A percentile compares a stretch with the other conserved stretches of the same genome.
phyloP scores from a whole-genome alignment of 2,113 vertebrate genomes.

The Pseudopipra pipra region DNA sequence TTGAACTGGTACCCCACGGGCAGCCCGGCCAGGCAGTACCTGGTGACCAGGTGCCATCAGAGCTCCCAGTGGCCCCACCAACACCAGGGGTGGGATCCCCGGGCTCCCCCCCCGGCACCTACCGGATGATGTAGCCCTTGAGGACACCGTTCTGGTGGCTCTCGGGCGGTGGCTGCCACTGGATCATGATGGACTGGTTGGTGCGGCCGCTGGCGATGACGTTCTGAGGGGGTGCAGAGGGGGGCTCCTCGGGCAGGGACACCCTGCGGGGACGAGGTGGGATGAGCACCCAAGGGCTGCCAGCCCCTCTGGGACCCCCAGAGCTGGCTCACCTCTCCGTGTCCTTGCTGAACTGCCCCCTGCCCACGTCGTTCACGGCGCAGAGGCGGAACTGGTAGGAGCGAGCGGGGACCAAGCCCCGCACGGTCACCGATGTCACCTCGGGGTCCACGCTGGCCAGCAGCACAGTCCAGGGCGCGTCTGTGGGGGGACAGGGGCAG shows the following conservation, averaged over 20 bases:
- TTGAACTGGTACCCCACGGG: slow-evolving; percentile 98
- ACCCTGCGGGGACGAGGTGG: slow-evolving; percentile 68
- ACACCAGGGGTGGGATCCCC: accelerated
- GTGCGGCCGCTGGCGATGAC: slow-evolving; percentile 95
- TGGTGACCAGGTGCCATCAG: background rate
- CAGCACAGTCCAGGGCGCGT: slow-evolving; percentile 91
- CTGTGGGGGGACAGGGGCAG: slow-evolving; percentile 44
- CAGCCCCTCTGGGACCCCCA: accelerated
- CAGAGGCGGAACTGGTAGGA: slow-evolving; percentile 97
- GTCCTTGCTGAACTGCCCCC: slow-evolving; percentile 95
- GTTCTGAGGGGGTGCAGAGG: slow-evolving; percentile 90
- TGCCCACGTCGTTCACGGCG: slow-evolving; percentile 93
- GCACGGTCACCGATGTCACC: slow-evolving; percentile 80
- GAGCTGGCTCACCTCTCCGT: slow-evolving; percentile 84
- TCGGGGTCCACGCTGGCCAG: slow-evolving; percentile 89
- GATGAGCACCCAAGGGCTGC: background rate
- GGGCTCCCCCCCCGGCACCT: accelerated
- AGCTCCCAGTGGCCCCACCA: background rate
- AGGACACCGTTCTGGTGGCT: slow-evolving; percentile 95
- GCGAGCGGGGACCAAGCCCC: slow-evolving; percentile 88
- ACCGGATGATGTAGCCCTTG: slow-evolving; percentile 92
- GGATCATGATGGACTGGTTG: slow-evolving; percentile 99
- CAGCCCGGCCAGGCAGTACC: slow-evolving; percentile 94
- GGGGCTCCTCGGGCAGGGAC: slow-evolving; percentile 92
- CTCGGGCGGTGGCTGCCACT: slow-evolving; percentile 95